A percentile compares a stretch with the other conserved stretches of the same genome.
phyloP scores from a whole-genome alignment of 2,888 invertebrate species.

The Aleiodes alternator region DNA sequence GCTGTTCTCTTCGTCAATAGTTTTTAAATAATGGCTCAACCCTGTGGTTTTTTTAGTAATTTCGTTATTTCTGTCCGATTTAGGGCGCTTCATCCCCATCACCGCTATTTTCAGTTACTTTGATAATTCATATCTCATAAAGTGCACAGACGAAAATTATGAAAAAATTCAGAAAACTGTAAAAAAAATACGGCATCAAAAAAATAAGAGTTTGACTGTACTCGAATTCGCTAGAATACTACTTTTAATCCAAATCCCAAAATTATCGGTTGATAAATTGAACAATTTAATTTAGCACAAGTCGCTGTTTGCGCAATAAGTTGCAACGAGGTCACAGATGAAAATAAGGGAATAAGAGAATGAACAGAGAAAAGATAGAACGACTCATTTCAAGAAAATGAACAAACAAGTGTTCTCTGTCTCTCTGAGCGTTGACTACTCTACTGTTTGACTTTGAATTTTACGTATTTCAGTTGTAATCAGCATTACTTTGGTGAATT shows the following conservation, averaged over 20 bases:
- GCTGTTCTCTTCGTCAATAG: too few species aligned
- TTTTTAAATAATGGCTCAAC: too few species aligned
- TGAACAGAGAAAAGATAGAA: slow-evolving; percentile 9
- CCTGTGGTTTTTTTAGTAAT: too few species aligned
- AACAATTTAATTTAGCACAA: neutral
- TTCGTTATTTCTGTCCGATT: too few species aligned
- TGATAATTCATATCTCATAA: too few species aligned
- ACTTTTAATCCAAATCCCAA: neutral
- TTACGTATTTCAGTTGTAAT: slow-evolving; percentile 4
- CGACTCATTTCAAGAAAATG: slow-evolving; percentile 13
- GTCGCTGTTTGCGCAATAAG: neutral
- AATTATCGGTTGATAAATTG: neutral
- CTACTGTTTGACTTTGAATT: slow-evolving; percentile 12
- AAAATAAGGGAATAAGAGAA: neutral
- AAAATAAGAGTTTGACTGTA: too few species aligned
- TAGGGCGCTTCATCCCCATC: too few species aligned
- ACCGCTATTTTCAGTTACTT: too few species aligned
- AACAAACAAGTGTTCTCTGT: slow-evolving; percentile 3
- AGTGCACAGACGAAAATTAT: too few species aligned
- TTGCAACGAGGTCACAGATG: neutral
- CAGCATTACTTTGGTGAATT: neutral
- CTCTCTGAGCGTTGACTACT: slow-evolving; percentile 1
- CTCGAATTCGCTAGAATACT: too few species aligned
- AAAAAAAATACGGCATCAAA: too few species aligned
- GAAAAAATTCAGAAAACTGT: too few species aligned